These are phyloP conservation scores for Lasioglossum villosulum DNA, from an alignment of 2,888 invertebrate species.

Conservation along the genomic window DNA sequence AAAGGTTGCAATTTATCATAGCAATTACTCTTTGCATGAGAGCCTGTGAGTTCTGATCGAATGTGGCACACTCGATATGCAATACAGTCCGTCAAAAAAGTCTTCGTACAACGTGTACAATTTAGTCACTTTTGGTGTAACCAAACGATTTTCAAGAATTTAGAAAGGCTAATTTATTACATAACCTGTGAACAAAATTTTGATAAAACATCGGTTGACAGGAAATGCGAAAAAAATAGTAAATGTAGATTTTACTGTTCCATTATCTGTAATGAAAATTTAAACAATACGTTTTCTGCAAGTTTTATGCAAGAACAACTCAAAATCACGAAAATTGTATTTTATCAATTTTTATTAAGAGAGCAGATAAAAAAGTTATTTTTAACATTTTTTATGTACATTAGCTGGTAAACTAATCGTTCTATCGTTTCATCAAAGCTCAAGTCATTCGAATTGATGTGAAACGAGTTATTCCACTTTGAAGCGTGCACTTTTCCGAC, in stretches of 20 bases:
- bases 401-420: neutral
- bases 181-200: neutral
- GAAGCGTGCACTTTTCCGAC: neutral
- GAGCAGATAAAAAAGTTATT: neutral
- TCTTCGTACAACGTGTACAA: neutral
- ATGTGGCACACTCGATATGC: neutral
- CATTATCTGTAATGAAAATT: neutral
- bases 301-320: neutral
- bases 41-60: neutral
- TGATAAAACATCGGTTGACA: fast-evolving
- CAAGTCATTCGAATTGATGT: neutral
- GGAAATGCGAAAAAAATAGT: neutral
- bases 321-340: neutral
- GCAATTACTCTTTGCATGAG: neutral
- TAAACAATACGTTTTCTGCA: neutral
- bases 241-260: neutral
- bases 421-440: neutral
- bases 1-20: neutral
- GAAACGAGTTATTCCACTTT: neutral
- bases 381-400: too few species aligned
- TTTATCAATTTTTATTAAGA: neutral
- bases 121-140: neutral
- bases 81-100: neutral
- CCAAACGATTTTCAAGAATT: neutral
- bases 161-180: fast-evolving